Conservation (phyloP, 2,888 invertebrate genomes). For the Baccha elongata region DNA sequence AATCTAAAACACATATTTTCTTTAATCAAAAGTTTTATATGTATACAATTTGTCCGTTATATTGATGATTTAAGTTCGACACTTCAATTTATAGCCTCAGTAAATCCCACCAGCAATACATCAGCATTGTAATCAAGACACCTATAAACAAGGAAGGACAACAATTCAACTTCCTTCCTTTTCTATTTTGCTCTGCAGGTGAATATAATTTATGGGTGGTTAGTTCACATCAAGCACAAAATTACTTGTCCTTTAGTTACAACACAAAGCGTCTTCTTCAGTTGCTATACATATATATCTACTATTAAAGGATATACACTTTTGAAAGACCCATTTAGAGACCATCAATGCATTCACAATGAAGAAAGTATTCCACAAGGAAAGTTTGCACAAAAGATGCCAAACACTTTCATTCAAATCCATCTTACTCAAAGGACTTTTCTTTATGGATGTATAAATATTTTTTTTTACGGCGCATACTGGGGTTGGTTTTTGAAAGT, state of each 20-base stretch:
- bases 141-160: constrained; percentile 59
- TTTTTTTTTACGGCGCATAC: constrained; percentile 36
- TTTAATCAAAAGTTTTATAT: constrained; percentile 43
- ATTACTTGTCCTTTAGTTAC: constrained; percentile 60
- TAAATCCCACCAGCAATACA: constrained; percentile 67
- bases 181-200: constrained; percentile 56
- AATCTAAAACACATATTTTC: constrained; percentile 13
- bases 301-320: constrained; percentile 41
- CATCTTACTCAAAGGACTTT: constrained; percentile 69
- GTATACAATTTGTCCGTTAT: constrained; percentile 10
- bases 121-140: constrained; percentile 67
- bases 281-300: constrained; percentile 37
- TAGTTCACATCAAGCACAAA: constrained; percentile 72
- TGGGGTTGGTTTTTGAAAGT: background rate
- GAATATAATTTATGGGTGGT: constrained; percentile 73
- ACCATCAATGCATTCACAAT: constrained; percentile 43
- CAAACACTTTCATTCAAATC: constrained; percentile 71
- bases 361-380: constrained; percentile 44
- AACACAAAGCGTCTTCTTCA: constrained; percentile 44
- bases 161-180: constrained; percentile 35
- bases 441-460: constrained; percentile 52
- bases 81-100: constrained; percentile 68
- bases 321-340: constrained; percentile 48
- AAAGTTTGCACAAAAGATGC: constrained; percentile 65
- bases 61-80: constrained; percentile 65